These are phyloP conservation scores for Patella caerulea DNA, from an alignment of 2,888 invertebrate species.

Conservation along the genomic window DNA sequence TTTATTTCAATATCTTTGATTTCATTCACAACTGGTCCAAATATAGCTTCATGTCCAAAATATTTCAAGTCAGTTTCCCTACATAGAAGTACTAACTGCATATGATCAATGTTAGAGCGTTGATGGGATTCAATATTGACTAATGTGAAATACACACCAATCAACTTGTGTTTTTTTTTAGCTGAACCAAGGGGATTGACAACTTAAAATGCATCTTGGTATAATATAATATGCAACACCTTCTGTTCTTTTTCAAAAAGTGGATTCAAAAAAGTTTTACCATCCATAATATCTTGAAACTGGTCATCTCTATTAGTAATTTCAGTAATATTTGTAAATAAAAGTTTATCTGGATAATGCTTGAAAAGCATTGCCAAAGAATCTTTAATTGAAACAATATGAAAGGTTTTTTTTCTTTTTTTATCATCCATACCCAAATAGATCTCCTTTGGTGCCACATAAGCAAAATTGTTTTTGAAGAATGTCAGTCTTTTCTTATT, in stretches of 20 bases:
- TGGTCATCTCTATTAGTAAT: background rate
- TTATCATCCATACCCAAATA: constrained; percentile 16
- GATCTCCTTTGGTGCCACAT: constrained; percentile 19
- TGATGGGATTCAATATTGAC: constrained; percentile 23
- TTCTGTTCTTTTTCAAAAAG: constrained; percentile 9
- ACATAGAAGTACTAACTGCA: constrained; percentile 34
- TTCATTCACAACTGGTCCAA: constrained; percentile 19
- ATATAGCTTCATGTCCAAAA: constrained; percentile 17
- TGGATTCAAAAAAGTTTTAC: constrained; percentile 24
- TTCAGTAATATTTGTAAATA: background rate
- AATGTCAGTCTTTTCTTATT: constrained; percentile 20
- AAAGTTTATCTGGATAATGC: background rate
- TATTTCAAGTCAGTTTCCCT: constrained; percentile 28
- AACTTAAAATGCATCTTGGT: constrained; percentile 38
- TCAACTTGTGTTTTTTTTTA: constrained; percentile 31
- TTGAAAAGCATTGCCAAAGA: constrained; percentile 14
- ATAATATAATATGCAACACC: constrained; percentile 23
- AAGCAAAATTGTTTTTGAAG: constrained; percentile 25
- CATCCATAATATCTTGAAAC: constrained; percentile 25
- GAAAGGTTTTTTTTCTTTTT: constrained; percentile 14
- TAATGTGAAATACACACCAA: constrained; percentile 33
- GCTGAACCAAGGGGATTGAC: constrained; percentile 37
- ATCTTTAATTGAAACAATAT: constrained; percentile 25
- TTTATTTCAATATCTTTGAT: constrained; percentile 20
- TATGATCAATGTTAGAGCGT: constrained; percentile 29